phyloP scores from a whole-genome alignment of 2,888 invertebrate species.

The Allacma fusca region DNA sequence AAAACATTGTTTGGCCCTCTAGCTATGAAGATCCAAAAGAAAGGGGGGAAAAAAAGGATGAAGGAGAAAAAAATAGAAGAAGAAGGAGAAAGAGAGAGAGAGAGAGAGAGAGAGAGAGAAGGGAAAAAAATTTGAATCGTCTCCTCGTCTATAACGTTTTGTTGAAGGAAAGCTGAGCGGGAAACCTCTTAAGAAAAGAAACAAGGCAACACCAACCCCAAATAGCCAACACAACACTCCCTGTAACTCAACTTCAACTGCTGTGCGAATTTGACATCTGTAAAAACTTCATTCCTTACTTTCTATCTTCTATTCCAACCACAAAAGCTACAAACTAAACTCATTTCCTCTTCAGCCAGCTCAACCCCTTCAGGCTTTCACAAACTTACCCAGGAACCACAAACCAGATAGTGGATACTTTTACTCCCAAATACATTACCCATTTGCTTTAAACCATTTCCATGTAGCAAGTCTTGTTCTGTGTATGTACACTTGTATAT shows the following conservation, averaged over 20 bases:
- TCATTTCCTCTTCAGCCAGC: constrained; percentile 34
- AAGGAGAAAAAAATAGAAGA: no score
- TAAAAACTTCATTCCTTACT: constrained; percentile 33
- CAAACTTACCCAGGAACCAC: neutral
- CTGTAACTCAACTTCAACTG: constrained; percentile 27
- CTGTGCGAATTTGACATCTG: constrained; percentile 44
- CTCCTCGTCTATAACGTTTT: neutral
- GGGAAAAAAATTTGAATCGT: neutral
- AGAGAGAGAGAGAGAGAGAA: no score
- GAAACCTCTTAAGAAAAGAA: constrained; percentile 23
- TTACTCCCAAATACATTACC: neutral
- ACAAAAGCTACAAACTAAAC: constrained; percentile 39
- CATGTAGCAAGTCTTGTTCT: neutral
- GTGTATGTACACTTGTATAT: no score
- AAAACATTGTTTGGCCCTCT: no score
- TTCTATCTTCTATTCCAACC: constrained; percentile 18
- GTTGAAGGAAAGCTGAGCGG: neutral
- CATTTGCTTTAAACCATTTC: neutral
- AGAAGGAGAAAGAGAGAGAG: no score
- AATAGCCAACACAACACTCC: constrained; percentile 8
- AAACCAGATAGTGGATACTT: neutral
- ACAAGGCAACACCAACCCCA: constrained; percentile 10
- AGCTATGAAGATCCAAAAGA: no score
- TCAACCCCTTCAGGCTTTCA: constrained; percentile 29
- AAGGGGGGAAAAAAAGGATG: no score